phyloP scores from a whole-genome alignment of 2,113 vertebrate species.

The Muntiacus reevesi region DNA sequence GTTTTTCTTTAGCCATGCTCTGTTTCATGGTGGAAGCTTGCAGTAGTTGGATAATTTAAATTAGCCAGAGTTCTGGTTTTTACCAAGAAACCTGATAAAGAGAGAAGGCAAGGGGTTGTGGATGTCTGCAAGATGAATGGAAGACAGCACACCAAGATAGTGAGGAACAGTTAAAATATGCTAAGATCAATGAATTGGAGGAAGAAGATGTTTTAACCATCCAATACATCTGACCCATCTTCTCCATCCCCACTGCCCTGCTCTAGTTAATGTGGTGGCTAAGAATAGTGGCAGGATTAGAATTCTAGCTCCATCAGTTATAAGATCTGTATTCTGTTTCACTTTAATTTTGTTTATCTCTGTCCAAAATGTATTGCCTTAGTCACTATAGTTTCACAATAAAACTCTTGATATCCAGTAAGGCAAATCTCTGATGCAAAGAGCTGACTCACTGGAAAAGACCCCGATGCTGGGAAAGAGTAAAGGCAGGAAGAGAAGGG shows the following conservation, averaged over 20 bases:
- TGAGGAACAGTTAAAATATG: not conserved
- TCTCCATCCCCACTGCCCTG: not conserved
- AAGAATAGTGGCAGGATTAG: not conserved
- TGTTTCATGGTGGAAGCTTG: not conserved
- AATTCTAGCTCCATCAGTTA: not conserved
- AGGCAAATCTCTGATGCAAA: not conserved
- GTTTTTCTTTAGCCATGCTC: not conserved
- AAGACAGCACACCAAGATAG: not conserved
- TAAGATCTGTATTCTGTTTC: not conserved
- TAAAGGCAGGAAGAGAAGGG: not conserved
- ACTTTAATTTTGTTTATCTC: not conserved
- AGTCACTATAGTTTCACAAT: not conserved
- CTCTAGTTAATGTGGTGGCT: not conserved
- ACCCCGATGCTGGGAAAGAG: not conserved
- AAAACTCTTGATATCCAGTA: not conserved
- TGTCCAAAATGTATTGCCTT: not conserved
- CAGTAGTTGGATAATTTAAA: not conserved
- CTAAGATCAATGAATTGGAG: not conserved
- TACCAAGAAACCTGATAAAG: not conserved
- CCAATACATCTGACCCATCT: not conserved
- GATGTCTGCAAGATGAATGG: not conserved
- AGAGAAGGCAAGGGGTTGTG: not conserved
- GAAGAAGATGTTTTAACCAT: not conserved
- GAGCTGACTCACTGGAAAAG: not conserved
- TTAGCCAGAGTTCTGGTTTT: not conserved